Conservation (phyloP, 1,140 invertebrate genomes). For the Pseudomyrmex gracilis region DNA sequence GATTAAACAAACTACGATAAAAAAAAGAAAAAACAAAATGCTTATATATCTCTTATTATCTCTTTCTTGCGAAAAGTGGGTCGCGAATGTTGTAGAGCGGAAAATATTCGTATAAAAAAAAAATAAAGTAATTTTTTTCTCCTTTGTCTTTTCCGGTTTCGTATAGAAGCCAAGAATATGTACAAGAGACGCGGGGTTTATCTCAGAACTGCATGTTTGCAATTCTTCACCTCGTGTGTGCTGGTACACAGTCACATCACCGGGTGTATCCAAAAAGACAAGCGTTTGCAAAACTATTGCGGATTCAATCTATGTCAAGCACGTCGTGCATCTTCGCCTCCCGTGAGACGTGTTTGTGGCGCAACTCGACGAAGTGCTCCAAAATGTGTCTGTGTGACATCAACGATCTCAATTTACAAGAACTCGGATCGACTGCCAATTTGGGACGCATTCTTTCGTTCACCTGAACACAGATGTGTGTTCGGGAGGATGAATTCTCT, state of each 20-base stretch:
- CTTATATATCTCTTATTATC: no score
- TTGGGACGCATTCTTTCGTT: neutral
- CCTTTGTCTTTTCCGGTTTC: neutral
- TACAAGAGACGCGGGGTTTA: neutral
- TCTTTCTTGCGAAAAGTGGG: neutral
- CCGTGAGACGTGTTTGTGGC: conserved; percentile 42
- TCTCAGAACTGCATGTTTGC: conserved; percentile 4
- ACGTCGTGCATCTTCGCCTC: conserved; percentile 45
- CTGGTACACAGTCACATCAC: neutral
- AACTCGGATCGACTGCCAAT: conserved; percentile 36
- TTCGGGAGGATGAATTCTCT: neutral
- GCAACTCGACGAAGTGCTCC: conserved; percentile 9
- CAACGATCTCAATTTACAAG: conserved; percentile 46
- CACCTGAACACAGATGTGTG: neutral
- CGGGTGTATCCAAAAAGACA: conserved; percentile 35
- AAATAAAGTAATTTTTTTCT: neutral
- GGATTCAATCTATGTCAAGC: conserved; percentile 58
- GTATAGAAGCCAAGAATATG: neutral
- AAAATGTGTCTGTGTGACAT: conserved; percentile 47
- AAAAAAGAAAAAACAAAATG: no score
- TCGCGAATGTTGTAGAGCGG: neutral
- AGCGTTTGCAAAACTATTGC: conserved; percentile 48
- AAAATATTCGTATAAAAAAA: neutral
- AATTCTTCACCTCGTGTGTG: conserved; percentile 1
- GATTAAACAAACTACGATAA: neutral